Percentiles rank a stretch among this genome's conserved stretches.
phyloP scores from a whole-genome alignment of 1,140 invertebrate species.

The Chironomus tepperi region DNA sequence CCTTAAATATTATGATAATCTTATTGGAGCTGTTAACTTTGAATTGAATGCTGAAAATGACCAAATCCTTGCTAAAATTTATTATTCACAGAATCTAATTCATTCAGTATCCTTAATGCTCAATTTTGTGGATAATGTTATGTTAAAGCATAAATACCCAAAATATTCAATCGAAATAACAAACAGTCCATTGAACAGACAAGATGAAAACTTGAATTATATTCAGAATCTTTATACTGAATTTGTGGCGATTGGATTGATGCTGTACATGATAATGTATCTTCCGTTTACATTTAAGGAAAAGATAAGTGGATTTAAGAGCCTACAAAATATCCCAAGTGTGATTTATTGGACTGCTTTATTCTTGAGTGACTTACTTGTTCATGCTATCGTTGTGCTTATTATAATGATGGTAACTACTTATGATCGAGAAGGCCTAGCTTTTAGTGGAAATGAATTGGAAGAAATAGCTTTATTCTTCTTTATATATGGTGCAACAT shows the following conservation, averaged over 20 bases:
- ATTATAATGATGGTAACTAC: not conserved
- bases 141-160: slow-evolving; percentile 28
- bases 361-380: slow-evolving; percentile 32
- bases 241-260: slow-evolving; percentile 15
- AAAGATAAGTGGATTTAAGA: slow-evolving; percentile 34
- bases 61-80: slow-evolving; percentile 28
- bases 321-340: slow-evolving; percentile 34
- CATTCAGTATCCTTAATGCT: slow-evolving; percentile 36
- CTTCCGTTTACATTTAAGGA: slow-evolving; percentile 35
- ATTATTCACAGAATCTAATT: slow-evolving; percentile 34
- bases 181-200: not conserved
- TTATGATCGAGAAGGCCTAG: not conserved
- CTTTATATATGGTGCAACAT: slow-evolving; percentile 33
- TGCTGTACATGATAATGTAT: slow-evolving; percentile 37
- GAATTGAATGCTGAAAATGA: slow-evolving; percentile 20
- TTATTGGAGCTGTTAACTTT: slow-evolving; percentile 33
- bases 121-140: slow-evolving; percentile 34
- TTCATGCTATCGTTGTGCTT: slow-evolving; percentile 29
- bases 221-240: slow-evolving; percentile 13
- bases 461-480: slow-evolving; percentile 15
- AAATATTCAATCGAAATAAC: not conserved
- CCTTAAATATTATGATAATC: slow-evolving; percentile 32
- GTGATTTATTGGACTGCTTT: slow-evolving; percentile 33
- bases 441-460: not conserved
- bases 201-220: slow-evolving; percentile 19